Evolutionary conservation across 64 coral and sea anemone species (phyloP).

Genomic region (Orbicella faveolata): DNA sequence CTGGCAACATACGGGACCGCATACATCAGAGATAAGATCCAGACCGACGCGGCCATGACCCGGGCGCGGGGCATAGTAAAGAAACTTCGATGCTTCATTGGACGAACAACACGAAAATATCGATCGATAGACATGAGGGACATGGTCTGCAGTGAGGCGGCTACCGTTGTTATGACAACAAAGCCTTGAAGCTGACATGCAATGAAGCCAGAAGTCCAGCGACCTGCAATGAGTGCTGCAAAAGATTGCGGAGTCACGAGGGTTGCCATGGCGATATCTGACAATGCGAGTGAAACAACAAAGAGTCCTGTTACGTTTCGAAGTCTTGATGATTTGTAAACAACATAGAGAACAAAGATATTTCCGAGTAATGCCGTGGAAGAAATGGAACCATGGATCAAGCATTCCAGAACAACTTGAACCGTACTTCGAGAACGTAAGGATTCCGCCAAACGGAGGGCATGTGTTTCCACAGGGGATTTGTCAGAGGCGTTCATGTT

Average conservation of each 20-base stretch:
- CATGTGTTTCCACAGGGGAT: neutral
- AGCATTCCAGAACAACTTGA: constrained; percentile 33
- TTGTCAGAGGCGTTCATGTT: neutral
- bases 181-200: constrained; percentile 63
- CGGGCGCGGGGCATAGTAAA: constrained; percentile 42
- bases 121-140: constrained; percentile 58
- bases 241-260: constrained; percentile 39
- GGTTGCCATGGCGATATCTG: constrained; percentile 46
- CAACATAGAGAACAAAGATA: constrained; percentile 54
- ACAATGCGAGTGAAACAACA: constrained; percentile 45
- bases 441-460: neutral
- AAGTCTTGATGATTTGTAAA: constrained; percentile 57
- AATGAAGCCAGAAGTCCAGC: constrained; percentile 40
- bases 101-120: constrained; percentile 64
- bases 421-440: constrained; percentile 9
- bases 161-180: constrained; percentile 30
- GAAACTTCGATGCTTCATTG: constrained; percentile 27
- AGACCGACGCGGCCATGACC: constrained; percentile 11
- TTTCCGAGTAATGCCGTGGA: constrained; percentile 41
- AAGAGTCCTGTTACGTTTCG: constrained; percentile 63
- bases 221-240: constrained; percentile 3
- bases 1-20: constrained; percentile 41
- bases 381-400: constrained; percentile 9
- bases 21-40: neutral
- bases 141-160: constrained; percentile 51